phyloP scores from a whole-genome alignment of 2,888 invertebrate species.

The Chaetoderma sp. region DNA sequence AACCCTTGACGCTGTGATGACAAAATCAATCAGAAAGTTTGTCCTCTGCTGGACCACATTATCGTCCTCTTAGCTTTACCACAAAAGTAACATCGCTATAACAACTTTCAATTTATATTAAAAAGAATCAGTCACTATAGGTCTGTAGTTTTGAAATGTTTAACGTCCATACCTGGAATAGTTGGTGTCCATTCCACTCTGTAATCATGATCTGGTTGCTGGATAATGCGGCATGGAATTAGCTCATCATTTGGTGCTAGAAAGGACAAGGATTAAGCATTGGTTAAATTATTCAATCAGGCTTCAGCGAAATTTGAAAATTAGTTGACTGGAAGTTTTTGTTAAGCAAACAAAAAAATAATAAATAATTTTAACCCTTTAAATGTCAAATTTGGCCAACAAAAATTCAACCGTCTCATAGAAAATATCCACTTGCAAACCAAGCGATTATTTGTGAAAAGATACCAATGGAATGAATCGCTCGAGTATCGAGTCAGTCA shows the following conservation, averaged over 20 bases:
- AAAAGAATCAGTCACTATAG: too few species aligned
- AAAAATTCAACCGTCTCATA: too few species aligned
- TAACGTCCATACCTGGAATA: conserved; percentile 57
- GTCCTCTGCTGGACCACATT: too few species aligned
- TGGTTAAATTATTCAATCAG: background rate
- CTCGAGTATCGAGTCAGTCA: too few species aligned
- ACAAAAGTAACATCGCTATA: too few species aligned
- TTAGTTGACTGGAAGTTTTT: background rate
- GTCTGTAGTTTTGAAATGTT: background rate
- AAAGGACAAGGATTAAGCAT: conserved; percentile 18
- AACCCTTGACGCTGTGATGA: too few species aligned
- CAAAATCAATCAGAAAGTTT: too few species aligned
- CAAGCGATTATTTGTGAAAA: too few species aligned
- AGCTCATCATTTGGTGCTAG: conserved; percentile 72
- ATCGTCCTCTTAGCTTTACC: too few species aligned
- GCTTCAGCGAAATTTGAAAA: background rate
- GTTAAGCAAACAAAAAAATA: background rate
- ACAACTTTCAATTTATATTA: too few species aligned
- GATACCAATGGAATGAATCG: too few species aligned
- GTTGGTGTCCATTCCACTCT: conserved; percentile 86
- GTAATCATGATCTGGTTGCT: conserved; percentile 91
- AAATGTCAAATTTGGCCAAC: background rate
- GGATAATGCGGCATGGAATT: conserved; percentile 91
- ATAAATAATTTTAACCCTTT: background rate
- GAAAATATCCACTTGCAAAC: too few species aligned